phyloP scores from a whole-genome alignment of 2,888 invertebrate genomes.

The Suillia variegata region DNA sequence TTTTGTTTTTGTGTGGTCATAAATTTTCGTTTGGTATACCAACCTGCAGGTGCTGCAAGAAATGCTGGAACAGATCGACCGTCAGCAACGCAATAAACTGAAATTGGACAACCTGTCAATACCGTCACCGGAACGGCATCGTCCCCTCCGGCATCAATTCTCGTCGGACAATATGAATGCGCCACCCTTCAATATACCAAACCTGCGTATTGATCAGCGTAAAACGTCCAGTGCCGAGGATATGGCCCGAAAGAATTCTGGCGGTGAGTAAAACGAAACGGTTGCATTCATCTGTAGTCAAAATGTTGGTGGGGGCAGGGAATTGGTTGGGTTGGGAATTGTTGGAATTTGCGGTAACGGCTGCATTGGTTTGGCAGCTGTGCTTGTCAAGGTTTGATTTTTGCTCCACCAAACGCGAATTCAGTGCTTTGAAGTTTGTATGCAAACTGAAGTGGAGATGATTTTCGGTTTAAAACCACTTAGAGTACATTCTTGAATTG shows the following conservation, averaged over 20 bases:
- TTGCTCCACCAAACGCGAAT: too few species aligned
- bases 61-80: constrained; percentile 89
- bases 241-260: constrained; percentile 86
- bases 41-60: constrained; percentile 78
- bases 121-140: constrained; percentile 77
- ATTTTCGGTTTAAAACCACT: too few species aligned
- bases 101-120: constrained; percentile 80
- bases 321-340: not conserved
- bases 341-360: not conserved
- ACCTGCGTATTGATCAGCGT: constrained; percentile 81
- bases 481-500: too few species aligned
- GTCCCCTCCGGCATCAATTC: constrained; percentile 78
- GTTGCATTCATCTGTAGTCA: constrained; percentile 1
- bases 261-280: constrained; percentile 69
- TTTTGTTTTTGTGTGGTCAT: constrained; percentile 13
- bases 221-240: constrained; percentile 91
- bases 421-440: too few species aligned
- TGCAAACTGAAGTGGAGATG: too few species aligned
- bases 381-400: too few species aligned
- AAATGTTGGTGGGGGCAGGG: not conserved
- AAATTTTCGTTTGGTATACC: too few species aligned
- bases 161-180: constrained; percentile 86
- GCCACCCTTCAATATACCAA: constrained; percentile 86
- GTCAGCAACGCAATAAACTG: constrained; percentile 86
- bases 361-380: not conserved